Evolutionary conservation across 2,888 invertebrate genomes (phyloP), one percentile per base, ranked within the genome.

Genomic region (Disparrhopalites patrizii): DNA sequence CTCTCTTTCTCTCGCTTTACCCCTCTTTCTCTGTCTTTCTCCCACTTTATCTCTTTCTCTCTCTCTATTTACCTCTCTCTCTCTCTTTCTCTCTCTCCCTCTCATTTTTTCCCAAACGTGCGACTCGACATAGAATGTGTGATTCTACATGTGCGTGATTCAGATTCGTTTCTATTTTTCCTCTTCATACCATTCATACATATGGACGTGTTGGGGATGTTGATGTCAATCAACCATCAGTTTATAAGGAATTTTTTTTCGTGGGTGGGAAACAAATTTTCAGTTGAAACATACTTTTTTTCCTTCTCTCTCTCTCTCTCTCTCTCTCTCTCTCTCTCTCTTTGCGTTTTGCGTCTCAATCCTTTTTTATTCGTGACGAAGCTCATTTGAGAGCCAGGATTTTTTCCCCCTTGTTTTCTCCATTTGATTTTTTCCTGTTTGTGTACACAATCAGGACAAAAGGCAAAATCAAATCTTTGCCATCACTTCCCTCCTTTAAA

Each of bases 201-300:
- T 15, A 1, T 31, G 4, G n/a, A 4, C n/a, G n/a, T 54, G 15
- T 5, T 40, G 13, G 27, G 54, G 54, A 54, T 54, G 31, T 54
- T 23, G 20, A 54, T 54, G 54, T 31, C 54, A 54, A 54, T 54
- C 54, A 54, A 28, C 18, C 18, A 31, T 54, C 54, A 28, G 54
- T 54, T 18, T 54, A 31, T 18, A 30, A 3, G 10, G n/a, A n/a
- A n/a, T n/a, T 31, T 30, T 54, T 54, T 30, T 31, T 27, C 31
- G 28, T 54, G 54, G 54, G 54, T 54, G 54, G 54, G 54, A 54
- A 54, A 54, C 31, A 54, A 54, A 54, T 54, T 54, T 54, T 54
- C 18, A 54, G 31, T 30, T 18, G 20, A 30, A 54, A 54, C 31
- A 31, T 54, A 33, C 30, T n/a, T 52, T 27, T 52, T n/a, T 15